These are phyloP conservation scores for Drosophila rhopaloa DNA, from an alignment of 1,140 invertebrate species.

Conservation along the genomic window DNA sequence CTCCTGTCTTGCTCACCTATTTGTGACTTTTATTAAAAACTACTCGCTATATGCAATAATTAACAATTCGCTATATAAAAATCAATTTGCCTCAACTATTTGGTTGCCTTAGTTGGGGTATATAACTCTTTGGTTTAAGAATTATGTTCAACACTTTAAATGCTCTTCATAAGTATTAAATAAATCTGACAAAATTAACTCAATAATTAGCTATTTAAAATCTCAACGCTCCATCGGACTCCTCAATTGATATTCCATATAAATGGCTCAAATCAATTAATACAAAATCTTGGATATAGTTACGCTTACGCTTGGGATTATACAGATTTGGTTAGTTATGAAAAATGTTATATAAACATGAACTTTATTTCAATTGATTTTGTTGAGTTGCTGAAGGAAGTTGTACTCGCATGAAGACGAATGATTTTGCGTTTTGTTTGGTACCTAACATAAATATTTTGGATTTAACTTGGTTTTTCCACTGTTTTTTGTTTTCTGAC, in stretches of 20 bases:
- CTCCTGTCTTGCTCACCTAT: slow-evolving; percentile 21
- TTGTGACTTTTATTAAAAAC: slow-evolving; percentile 63
- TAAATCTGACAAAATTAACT: slow-evolving; percentile 77
- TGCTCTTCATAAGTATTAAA: slow-evolving; percentile 56
- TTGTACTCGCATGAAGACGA: slow-evolving; percentile 79
- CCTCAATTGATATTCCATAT: slow-evolving; percentile 1
- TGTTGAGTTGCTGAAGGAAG: slow-evolving; percentile 51
- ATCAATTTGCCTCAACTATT: slow-evolving; percentile 73
- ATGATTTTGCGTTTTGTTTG: slow-evolving; percentile 64
- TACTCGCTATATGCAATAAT: slow-evolving; percentile 78
- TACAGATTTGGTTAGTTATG: slow-evolving; percentile 51
- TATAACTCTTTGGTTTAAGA: slow-evolving; percentile 74
- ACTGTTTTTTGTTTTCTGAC: slow-evolving; percentile 23
- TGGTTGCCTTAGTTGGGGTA: slow-evolving; percentile 40
- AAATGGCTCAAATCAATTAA: slow-evolving; percentile 68
- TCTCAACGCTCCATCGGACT: slow-evolving; percentile 27
- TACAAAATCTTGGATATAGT: slow-evolving; percentile 65
- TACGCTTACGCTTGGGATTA: slow-evolving; percentile 22
- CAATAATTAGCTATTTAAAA: slow-evolving; percentile 80
- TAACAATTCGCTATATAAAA: slow-evolving; percentile 82
- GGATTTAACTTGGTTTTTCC: slow-evolving; percentile 5
- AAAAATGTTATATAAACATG: slow-evolving; percentile 54
- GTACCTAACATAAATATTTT: slow-evolving; percentile 45
- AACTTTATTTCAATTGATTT: slow-evolving; percentile 21
- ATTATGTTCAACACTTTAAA: slow-evolving; percentile 69